These are phyloP conservation scores for Caenorhabditis sp. DNA, from an alignment of 2,888 invertebrate genomes.

Conservation along the genomic window DNA sequence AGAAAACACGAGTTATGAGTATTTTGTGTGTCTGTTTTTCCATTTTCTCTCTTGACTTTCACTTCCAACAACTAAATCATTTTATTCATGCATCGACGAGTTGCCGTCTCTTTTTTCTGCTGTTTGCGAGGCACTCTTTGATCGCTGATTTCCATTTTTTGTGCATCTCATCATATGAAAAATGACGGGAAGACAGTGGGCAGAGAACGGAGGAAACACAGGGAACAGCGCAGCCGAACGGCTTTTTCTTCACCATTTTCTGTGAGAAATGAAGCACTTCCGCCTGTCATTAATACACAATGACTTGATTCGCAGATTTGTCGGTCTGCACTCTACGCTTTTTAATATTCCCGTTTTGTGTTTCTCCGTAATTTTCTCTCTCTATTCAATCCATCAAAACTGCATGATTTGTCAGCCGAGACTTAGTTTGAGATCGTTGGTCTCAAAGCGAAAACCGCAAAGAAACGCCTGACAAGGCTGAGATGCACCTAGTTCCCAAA, in stretches of 20 bases:
- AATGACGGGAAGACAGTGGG: slow-evolving; percentile 1
- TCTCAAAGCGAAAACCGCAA: neutral
- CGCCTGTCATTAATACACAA: slow-evolving; percentile 60
- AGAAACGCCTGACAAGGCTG: too few relatives aligned
- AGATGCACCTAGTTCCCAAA: neutral
- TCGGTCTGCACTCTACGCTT: slow-evolving; percentile 10
- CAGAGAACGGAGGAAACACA: neutral
- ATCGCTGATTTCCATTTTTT: slow-evolving; percentile 51
- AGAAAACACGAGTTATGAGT: neutral
- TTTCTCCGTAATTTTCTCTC: slow-evolving; percentile 18
- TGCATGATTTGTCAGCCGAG: slow-evolving; percentile 18
- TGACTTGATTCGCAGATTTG: slow-evolving; percentile 51
- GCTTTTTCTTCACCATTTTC: slow-evolving; percentile 12
- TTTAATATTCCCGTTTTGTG: neutral
- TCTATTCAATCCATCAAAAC: slow-evolving; percentile 48
- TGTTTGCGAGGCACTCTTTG: slow-evolving; percentile 22
- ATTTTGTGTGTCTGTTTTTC: slow-evolving; percentile 11
- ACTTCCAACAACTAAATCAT: slow-evolving; percentile 42
- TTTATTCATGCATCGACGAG: slow-evolving; percentile 49
- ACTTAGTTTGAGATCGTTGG: neutral
- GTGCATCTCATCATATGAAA: slow-evolving; percentile 46
- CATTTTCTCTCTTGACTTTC: slow-evolving; percentile 9
- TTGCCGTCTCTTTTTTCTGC: slow-evolving; percentile 2
- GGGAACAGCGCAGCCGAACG: slow-evolving; percentile 13
- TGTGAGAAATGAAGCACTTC: slow-evolving; percentile 25